Evolutionary conservation across 1,140 invertebrate genomes (phyloP), one percentile per base, ranked within the genome.

Genomic region (Atta colombica): DNA sequence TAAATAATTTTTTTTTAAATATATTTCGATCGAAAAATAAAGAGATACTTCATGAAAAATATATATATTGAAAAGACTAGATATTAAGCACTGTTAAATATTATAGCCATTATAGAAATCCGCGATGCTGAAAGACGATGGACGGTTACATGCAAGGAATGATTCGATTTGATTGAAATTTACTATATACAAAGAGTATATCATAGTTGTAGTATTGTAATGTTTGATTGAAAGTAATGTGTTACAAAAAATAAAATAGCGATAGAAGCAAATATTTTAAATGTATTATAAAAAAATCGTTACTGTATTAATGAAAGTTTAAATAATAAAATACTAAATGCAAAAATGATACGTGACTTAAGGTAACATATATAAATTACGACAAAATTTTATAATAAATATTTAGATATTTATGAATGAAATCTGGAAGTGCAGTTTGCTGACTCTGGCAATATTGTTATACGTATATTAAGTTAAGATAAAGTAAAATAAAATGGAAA

Each of bases 161-260:
- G 60, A 77, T 35, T 84, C 6, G 39, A 61, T 4, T 78, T 60
- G 45, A 55, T 31, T 80, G 85, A 49, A 65, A 72, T 51, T 51
- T 68, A 28, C 61, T 89, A 89, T 89, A 35, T 89, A 89, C 87
- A 89, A 78, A 10, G 28, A 53, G n/a, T 53, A 3, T 72, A 60
- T 66, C 86, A 28, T 55, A 45, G 61, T n/a, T 65, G 6, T 31
- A 14, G 68, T 74, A 55, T 63, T 77, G 51, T 77, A 65, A 71
- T 39, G 65, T 18, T 78, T 53, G n/a, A 71, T 81, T 4, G 6
- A 7, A 55, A 2, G 14, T 81, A 25, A 72, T 55, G 16, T 81
- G 8, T 45, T 45, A 39, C 25, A 28, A 8, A 21, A 14, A 84
- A 25, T 84, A 84, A 87, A 69, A 66, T n/a, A 61, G 35, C 25